These are phyloP conservation scores for Chrysolina haemoptera DNA, from an alignment of 2,888 invertebrate species.

Conservation along the genomic window DNA sequence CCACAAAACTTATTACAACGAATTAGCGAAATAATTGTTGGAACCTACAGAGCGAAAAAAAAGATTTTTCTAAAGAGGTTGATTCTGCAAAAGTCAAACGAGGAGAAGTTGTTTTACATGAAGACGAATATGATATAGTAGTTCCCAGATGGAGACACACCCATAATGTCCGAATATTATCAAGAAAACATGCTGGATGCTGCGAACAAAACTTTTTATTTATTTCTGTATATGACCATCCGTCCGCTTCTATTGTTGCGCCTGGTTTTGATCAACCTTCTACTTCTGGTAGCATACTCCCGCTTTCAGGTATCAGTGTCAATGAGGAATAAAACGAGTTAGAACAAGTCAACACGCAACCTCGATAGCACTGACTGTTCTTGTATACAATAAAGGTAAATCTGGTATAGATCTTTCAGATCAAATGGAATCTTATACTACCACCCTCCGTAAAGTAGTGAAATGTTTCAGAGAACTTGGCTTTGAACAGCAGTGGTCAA, in stretches of 20 bases:
- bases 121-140: conserved; percentile 60
- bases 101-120: conserved; percentile 55
- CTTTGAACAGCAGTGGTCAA: too few relatives aligned
- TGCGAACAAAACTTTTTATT: background rate
- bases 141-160: conserved; percentile 60
- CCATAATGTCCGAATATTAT: conserved; percentile 59
- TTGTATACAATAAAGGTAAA: conserved; percentile 56
- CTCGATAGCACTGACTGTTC: background rate
- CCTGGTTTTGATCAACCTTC: background rate
- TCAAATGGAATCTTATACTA: too few relatives aligned
- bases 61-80: conserved; percentile 51
- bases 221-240: too few relatives aligned
- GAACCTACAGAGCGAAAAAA: conserved; percentile 53
- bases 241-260: background rate
- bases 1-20: conserved; percentile 54
- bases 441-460: too few relatives aligned
- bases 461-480: too few relatives aligned
- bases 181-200: conserved; percentile 58
- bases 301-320: background rate
- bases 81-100: conserved; percentile 50
- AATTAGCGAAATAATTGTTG: conserved; percentile 45
- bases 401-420: conserved; percentile 54
- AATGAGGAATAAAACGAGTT: background rate
- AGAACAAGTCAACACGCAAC: too few relatives aligned
- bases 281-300: background rate